Conservation (phyloP, 2,113 vertebrate genomes). For the Oxyruncus cristatus region DNA sequence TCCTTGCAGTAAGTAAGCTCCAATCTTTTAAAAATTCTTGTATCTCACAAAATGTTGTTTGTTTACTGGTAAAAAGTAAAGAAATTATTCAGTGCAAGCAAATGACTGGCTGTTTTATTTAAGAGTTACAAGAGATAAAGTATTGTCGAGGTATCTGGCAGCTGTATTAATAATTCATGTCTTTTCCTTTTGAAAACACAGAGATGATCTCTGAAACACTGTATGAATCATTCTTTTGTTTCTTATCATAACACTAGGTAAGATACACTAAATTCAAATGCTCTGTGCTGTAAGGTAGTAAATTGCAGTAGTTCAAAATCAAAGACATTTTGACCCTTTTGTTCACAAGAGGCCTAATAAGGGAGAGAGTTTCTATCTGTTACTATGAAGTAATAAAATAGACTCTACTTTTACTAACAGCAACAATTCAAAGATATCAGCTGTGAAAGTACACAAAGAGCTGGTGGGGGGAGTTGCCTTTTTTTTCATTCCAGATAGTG, state of each 20-base stretch:
- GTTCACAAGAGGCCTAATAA: background rate
- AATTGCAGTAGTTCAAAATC: background rate
- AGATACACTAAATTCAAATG: background rate
- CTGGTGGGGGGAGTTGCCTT: background rate
- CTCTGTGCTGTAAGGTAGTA: background rate
- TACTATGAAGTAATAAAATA: background rate
- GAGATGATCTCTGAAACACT: background rate
- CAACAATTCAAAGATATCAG: background rate
- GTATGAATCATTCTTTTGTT: background rate
- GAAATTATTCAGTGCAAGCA: background rate
- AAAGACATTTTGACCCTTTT: background rate
- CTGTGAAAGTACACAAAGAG: background rate
- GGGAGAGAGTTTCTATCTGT: background rate
- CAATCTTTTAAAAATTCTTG: background rate
- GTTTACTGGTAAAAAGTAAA: background rate
- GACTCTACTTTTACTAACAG: background rate
- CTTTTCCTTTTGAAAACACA: background rate
- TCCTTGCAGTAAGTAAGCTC: background rate
- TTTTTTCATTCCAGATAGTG: background rate
- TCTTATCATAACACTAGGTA: background rate
- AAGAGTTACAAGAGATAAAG: slow-evolving; percentile 13
- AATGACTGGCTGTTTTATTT: slow-evolving; percentile 5
- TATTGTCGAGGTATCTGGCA: background rate
- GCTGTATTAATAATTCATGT: slow-evolving; percentile 9
- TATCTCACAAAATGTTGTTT: background rate